A percentile compares a stretch with the other conserved stretches of the same genome.
Evolutionary conservation across 2,113 vertebrate genomes (phyloP).

Genomic region (Scortum barcoo): DNA sequence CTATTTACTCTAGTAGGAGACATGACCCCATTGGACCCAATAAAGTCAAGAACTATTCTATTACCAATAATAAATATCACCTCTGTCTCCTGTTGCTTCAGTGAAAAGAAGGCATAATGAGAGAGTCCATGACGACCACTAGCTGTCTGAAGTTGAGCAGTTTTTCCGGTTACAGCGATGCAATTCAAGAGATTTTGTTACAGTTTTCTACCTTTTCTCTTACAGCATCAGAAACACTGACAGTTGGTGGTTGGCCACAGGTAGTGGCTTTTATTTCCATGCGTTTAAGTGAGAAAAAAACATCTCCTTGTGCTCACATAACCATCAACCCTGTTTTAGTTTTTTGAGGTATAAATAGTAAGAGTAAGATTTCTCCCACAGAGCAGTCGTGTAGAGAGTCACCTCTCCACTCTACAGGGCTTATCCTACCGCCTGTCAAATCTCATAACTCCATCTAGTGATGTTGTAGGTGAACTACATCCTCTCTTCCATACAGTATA

Average conservation of each 20-base stretch:
- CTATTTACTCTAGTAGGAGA: not conserved
- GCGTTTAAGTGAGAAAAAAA: not conserved
- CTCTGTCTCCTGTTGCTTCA: constrained; percentile 7
- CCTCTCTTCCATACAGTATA: not conserved
- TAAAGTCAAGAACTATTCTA: not conserved
- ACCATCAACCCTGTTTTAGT: not conserved
- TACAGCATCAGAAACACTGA: not conserved
- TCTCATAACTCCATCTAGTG: constrained; percentile 61
- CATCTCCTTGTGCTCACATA: not conserved
- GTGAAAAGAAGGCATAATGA: constrained; percentile 19
- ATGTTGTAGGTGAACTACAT: constrained; percentile 3
- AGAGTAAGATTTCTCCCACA: not conserved
- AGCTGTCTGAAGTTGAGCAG: constrained; percentile 8
- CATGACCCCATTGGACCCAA: not conserved
- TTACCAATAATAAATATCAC: not conserved
- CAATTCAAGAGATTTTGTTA: not conserved
- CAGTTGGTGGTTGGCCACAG: too few relatives aligned
- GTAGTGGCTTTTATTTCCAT: not conserved
- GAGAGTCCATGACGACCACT: not conserved
- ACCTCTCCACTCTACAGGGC: not conserved
- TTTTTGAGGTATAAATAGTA: not conserved
- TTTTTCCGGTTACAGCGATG: not conserved
- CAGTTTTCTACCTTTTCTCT: not conserved
- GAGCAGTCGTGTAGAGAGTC: not conserved
- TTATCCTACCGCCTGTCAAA: not conserved